phyloP scores from a whole-genome alignment of 2,888 invertebrate species.

The Tethea ocularis region DNA sequence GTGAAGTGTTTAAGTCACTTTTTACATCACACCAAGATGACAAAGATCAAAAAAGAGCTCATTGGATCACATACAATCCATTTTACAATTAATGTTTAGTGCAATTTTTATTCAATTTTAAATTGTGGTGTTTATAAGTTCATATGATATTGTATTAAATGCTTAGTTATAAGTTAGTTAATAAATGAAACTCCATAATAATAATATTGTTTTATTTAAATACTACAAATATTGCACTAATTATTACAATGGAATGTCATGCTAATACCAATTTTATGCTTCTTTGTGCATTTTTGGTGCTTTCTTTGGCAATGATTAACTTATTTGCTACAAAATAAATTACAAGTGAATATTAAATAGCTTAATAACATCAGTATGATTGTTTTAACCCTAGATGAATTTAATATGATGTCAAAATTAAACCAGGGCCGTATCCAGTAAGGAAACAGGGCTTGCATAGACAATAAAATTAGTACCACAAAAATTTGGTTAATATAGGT shows the following conservation, averaged over 20 bases:
- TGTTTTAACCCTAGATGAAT: no score
- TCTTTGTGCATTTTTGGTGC: conserved; percentile 48
- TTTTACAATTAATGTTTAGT: conserved; percentile 88
- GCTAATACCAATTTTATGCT: conserved; percentile 28
- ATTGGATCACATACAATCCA: conserved; percentile 99
- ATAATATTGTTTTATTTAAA: conserved; percentile 20
- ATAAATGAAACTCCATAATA: not conserved
- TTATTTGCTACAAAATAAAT: conserved; percentile 6
- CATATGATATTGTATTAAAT: no score
- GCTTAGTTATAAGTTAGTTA: no score
- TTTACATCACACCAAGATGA: conserved; percentile 96
- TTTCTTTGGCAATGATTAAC: conserved; percentile 21
- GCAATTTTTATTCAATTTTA: not conserved
- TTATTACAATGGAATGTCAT: conserved; percentile 45
- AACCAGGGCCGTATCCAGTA: no score
- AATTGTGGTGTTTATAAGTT: no score
- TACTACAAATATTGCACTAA: conserved; percentile 55
- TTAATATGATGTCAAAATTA: no score
- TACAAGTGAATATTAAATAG: conserved; percentile 15
- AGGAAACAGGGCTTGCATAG: no score
- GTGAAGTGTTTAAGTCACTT: conserved; percentile 96
- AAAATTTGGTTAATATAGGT: no score
- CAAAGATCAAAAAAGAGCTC: conserved; percentile 93
- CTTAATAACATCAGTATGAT: no score
- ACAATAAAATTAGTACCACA: no score